phyloP scores from a whole-genome alignment of 2,113 vertebrate genomes.

The Marmota flaviventris region DNA sequence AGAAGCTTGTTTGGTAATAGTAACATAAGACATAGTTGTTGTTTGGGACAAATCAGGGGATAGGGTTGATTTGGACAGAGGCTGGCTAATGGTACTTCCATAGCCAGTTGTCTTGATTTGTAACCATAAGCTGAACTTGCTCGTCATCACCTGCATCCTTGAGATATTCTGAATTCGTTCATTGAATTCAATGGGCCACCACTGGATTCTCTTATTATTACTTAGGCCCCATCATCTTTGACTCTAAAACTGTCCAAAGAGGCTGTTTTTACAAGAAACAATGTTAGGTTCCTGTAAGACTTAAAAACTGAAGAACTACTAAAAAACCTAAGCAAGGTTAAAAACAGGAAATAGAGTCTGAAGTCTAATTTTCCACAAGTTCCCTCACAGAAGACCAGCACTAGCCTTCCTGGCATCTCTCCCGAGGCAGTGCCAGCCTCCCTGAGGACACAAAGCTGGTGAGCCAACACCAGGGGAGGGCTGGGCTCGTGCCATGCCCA shows the following conservation, averaged over 20 bases:
- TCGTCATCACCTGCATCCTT: not conserved
- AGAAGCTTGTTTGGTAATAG: not conserved
- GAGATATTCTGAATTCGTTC: not conserved
- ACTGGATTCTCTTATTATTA: not conserved
- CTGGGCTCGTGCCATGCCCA: not conserved
- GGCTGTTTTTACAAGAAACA: conserved; percentile 4
- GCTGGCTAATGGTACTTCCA: not conserved
- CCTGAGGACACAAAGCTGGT: too few relatives aligned
- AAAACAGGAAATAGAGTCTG: conserved; percentile 7
- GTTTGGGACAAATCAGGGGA: not conserved
- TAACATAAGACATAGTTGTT: not conserved
- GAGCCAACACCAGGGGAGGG: not conserved
- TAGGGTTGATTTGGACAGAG: not conserved
- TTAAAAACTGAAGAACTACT: conserved; percentile 4
- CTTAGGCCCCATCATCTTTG: not conserved
- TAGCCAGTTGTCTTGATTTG: not conserved
- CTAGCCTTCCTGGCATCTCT: not conserved
- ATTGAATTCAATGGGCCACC: not conserved
- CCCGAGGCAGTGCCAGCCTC: not conserved
- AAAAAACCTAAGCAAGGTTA: not conserved
- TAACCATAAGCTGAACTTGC: not conserved
- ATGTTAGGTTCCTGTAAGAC: not conserved
- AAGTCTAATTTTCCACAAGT: not conserved
- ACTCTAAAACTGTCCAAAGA: not conserved
- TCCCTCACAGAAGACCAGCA: not conserved